These are phyloP conservation scores for Hartigia nigra DNA, from an alignment of 2,888 invertebrate genomes.

Conservation along the genomic window DNA sequence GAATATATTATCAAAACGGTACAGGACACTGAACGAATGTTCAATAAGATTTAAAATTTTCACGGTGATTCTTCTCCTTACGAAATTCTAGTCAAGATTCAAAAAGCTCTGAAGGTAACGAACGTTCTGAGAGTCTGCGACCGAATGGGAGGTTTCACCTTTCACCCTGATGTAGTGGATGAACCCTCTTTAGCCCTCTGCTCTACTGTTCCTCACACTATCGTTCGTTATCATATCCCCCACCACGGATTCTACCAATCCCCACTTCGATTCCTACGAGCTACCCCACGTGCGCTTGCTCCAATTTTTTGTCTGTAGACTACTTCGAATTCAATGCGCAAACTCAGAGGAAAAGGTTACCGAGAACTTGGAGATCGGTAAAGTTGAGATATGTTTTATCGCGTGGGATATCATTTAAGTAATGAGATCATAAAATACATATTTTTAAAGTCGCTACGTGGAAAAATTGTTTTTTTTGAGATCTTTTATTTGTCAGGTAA, in stretches of 20 bases:
- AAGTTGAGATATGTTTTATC: background rate
- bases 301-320: background rate
- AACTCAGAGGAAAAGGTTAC: background rate
- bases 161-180: background rate
- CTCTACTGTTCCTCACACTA: background rate
- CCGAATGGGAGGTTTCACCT: background rate
- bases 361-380: background rate
- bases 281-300: background rate
- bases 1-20: background rate
- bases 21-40: background rate
- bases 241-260: background rate
- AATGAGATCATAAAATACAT: background rate
- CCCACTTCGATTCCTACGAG: background rate
- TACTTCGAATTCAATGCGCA: background rate
- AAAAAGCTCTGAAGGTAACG: background rate
- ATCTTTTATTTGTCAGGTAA: constrained; percentile 59
- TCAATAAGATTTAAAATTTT: background rate
- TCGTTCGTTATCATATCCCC: background rate
- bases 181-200: background rate
- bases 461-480: constrained; percentile 42
- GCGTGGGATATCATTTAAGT: background rate
- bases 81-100: background rate
- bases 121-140: background rate
- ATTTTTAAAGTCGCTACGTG: background rate
- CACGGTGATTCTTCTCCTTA: background rate